phyloP scores from a whole-genome alignment of 2,888 invertebrate species.

The Epistrophella euchroma region DNA sequence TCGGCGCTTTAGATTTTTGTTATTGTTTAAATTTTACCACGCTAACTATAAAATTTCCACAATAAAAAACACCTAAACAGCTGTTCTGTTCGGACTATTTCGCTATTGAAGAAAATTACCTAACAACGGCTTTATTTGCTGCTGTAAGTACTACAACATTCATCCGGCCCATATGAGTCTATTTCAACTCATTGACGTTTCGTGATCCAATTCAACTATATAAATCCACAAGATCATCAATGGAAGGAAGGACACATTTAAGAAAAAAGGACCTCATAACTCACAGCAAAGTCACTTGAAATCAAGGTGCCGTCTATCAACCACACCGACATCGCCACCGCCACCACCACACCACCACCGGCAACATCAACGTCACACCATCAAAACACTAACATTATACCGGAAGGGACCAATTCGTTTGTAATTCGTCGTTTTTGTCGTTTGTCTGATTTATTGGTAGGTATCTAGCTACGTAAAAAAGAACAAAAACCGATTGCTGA shows the following conservation, averaged over 20 bases:
- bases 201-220: not conserved
- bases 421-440: constrained; percentile 66
- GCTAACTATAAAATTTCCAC: no score
- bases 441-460: constrained; percentile 29
- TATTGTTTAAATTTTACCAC: no score
- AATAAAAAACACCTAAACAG: no score
- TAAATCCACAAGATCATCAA: constrained; percentile 21
- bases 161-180: no score
- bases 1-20: no score
- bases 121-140: no score
- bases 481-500: constrained; percentile 51
- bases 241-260: constrained; percentile 14
- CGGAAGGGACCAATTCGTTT: constrained; percentile 73
- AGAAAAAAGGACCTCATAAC: constrained; percentile 54
- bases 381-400: constrained; percentile 37
- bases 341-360: not conserved
- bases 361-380: constrained; percentile 10
- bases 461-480: not conserved
- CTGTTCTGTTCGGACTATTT: no score
- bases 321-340: constrained; percentile 18
- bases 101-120: no score
- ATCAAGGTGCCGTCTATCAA: constrained; percentile 58
- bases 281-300: constrained; percentile 57
- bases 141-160: no score
- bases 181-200: not conserved